Percentiles rank a stretch among this genome's conserved stretches.
Evolutionary conservation across 2,888 invertebrate genomes (phyloP).

Genomic region (Artemia sinica): DNA sequence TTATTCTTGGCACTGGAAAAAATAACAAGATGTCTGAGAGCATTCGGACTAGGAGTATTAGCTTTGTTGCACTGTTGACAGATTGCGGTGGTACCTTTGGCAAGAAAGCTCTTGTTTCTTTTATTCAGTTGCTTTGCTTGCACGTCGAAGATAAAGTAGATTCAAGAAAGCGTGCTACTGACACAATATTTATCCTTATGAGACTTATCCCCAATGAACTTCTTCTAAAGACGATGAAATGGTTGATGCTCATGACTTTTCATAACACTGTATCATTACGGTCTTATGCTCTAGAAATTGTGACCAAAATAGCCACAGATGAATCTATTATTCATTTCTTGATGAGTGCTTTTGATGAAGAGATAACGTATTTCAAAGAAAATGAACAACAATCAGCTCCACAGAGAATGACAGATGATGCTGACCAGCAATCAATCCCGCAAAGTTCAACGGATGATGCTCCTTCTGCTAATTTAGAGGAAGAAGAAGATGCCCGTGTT

Average conservation of each 20-base stretch:
- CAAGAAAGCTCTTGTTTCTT: not conserved
- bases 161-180: constrained; percentile 2
- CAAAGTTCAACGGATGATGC: not conserved
- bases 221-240: constrained; percentile 5
- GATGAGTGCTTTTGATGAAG: not conserved
- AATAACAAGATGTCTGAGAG: not conserved
- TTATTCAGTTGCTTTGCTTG: constrained; percentile 10
- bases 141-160: constrained; percentile 1
- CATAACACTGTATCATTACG: not conserved
- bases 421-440: no score
- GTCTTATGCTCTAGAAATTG: not conserved
- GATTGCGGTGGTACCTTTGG: not conserved
- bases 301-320: constrained; percentile 3
- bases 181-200: not conserved
- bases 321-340: not conserved
- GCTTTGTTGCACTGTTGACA: not conserved
- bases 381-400: no score
- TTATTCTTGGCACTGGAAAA: not conserved
- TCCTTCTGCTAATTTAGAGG: not conserved
- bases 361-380: not conserved
- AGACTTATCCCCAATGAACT: constrained; percentile 1
- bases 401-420: not conserved
- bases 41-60: constrained; percentile 10
- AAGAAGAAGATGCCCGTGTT: not conserved
- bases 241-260: constrained; percentile 12